Percentiles rank a stretch among this genome's conserved stretches.
Evolutionary conservation across 2,888 invertebrate species (phyloP).

Genomic region (Tupiocoris notatus): DNA sequence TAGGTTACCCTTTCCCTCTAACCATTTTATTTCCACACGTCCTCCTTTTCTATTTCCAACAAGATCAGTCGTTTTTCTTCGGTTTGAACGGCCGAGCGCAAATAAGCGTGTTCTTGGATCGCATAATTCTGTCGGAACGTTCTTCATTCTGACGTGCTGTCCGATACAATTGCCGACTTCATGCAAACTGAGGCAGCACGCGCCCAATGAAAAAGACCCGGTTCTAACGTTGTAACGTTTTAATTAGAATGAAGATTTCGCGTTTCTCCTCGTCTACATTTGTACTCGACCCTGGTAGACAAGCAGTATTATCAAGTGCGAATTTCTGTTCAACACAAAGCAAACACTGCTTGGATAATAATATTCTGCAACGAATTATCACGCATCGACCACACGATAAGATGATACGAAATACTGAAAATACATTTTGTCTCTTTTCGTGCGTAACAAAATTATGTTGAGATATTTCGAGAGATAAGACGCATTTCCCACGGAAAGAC

Average conservation of each 20-base stretch:
- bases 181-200: neutral
- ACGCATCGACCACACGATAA: too few relatives aligned
- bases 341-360: neutral
- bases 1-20: neutral
- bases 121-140: conserved; percentile 12
- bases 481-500: too few relatives aligned
- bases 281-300: conserved; percentile 11
- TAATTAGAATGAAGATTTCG: neutral
- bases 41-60: conserved; percentile 9
- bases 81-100: conserved; percentile 1
- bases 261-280: conserved; percentile 8
- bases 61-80: conserved; percentile 1
- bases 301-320: conserved; percentile 7
- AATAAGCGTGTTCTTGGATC: conserved; percentile 9
- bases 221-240: conserved; percentile 15
- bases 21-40: neutral
- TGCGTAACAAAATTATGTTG: too few relatives aligned
- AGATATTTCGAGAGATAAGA: too few relatives aligned
- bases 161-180: neutral
- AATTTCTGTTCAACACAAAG: conserved; percentile 16
- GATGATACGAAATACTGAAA: too few relatives aligned
- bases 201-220: neutral
- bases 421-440: too few relatives aligned
- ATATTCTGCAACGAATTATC: too few relatives aligned
- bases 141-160: neutral